These are phyloP conservation scores for Rhingia rostrata DNA, from an alignment of 2,888 invertebrate species.

Conservation along the genomic window DNA sequence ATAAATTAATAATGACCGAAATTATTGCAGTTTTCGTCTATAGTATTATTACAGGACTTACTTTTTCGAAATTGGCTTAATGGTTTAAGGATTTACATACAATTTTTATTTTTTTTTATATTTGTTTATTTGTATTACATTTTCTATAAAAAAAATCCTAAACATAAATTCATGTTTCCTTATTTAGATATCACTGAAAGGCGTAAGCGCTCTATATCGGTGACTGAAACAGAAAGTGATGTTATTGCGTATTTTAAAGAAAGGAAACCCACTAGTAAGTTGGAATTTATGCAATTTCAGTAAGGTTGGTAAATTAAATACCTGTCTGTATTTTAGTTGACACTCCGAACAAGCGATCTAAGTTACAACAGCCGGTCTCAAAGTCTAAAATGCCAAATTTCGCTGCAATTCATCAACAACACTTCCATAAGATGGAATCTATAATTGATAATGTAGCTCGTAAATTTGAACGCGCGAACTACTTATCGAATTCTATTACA, in stretches of 20 bases:
- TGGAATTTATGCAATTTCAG: not conserved
- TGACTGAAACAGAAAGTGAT: slow-evolving; percentile 76
- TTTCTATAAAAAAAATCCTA: too few relatives aligned
- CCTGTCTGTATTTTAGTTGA: slow-evolving; percentile 5
- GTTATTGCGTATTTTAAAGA: slow-evolving; percentile 62
- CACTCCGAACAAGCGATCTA: slow-evolving; percentile 26
- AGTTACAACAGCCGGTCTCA: slow-evolving; percentile 41
- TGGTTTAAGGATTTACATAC: too few relatives aligned
- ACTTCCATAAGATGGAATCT: slow-evolving; percentile 88
- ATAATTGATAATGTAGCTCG: slow-evolving; percentile 85
- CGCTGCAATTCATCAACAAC: slow-evolving; percentile 86
- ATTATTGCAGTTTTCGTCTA: too few relatives aligned
- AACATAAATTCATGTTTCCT: not conserved
- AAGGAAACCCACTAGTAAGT: slow-evolving; percentile 74
- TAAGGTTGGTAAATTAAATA: not conserved
- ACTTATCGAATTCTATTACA: slow-evolving; percentile 77
- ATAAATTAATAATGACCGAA: too few relatives aligned
- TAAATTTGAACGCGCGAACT: slow-evolving; percentile 81
- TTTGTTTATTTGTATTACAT: too few relatives aligned
- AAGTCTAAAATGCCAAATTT: slow-evolving; percentile 88
- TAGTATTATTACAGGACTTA: too few relatives aligned
- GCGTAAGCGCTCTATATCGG: slow-evolving; percentile 79
- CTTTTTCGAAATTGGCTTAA: too few relatives aligned
- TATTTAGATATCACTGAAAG: slow-evolving; percentile 78
- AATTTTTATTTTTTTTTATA: too few relatives aligned